A percentile compares a stretch with the other conserved stretches of the same genome.
Evolutionary conservation across 2,797 vertebrate species (phyloP).

Genomic region (Sebastes aleutianus): DNA sequence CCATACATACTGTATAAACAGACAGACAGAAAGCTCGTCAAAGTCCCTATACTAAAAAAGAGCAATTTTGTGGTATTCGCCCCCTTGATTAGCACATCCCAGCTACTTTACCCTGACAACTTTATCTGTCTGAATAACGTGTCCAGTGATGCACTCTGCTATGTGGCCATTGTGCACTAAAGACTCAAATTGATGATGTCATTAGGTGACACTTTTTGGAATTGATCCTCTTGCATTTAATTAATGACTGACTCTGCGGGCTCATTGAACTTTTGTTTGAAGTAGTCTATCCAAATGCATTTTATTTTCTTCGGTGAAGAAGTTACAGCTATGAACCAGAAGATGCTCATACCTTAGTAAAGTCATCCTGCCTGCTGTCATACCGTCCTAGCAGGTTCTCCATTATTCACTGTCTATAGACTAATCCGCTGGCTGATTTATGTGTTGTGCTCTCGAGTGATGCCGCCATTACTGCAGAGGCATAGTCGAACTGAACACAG

Average conservation of each 20-base stretch:
- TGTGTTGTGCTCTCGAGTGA: slow-evolving; percentile 27
- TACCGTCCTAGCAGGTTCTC: slow-evolving; percentile 2
- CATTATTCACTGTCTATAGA: slow-evolving; percentile 35
- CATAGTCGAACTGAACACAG: slow-evolving; percentile 18
- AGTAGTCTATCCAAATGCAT: background rate
- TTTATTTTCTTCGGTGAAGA: background rate
- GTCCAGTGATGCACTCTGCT: background rate
- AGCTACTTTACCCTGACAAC: background rate
- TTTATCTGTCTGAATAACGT: background rate
- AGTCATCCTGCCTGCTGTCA: slow-evolving; percentile 14
- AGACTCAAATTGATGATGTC: background rate
- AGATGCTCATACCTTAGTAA: background rate
- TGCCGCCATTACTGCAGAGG: slow-evolving; percentile 14
- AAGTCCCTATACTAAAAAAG: background rate
- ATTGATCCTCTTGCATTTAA: slow-evolving; percentile 3
- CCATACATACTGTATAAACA: background rate
- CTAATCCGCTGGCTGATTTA: slow-evolving; percentile 41
- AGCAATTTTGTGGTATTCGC: background rate
- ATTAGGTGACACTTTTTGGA: background rate
- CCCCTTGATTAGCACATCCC: background rate
- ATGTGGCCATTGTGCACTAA: background rate
- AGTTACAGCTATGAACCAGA: slow-evolving; percentile 8
- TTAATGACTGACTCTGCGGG: background rate
- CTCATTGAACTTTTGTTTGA: background rate
- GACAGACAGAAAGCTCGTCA: background rate